These are phyloP conservation scores for Lycaon pictus DNA, from an alignment of 2,113 vertebrate genomes.

Conservation along the genomic window DNA sequence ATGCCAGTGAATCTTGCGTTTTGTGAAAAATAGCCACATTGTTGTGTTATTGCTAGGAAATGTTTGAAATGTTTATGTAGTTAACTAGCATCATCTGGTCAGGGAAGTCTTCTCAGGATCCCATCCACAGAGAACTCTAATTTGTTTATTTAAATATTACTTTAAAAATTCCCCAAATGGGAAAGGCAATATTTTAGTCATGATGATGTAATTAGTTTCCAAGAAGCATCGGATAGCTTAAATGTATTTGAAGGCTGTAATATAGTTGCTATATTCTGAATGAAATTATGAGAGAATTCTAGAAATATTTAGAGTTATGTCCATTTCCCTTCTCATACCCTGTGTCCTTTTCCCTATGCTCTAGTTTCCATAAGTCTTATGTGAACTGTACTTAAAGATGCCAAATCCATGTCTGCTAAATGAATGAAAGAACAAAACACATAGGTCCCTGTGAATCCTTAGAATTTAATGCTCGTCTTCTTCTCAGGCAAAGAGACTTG, in stretches of 20 bases:
- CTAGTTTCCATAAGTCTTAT: background rate
- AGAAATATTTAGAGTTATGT: constrained; percentile 25
- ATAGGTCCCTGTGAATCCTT: background rate
- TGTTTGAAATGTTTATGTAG: constrained; percentile 27
- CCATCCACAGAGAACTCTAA: background rate
- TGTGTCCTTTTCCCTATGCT: background rate
- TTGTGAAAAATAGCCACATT: background rate
- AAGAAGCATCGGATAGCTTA: background rate
- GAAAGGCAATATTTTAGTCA: constrained; percentile 8
- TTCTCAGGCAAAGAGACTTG: constrained; percentile 23
- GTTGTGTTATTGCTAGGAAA: background rate
- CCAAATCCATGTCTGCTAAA: background rate
- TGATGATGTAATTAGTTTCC: constrained; percentile 16
- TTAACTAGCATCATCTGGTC: background rate
- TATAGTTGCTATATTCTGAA: background rate
- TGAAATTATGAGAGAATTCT: constrained; percentile 47
- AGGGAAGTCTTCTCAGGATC: background rate
- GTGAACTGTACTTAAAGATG: background rate
- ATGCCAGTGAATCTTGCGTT: background rate
- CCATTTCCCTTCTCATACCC: constrained; percentile 7
- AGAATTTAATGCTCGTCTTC: background rate
- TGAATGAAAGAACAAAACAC: background rate
- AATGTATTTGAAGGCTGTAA: constrained; percentile 12
- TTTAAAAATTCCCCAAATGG: background rate
- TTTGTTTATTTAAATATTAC: constrained; percentile 8